A percentile compares a stretch with the other conserved stretches of the same genome.
Conservation (phyloP, 2,888 invertebrate species). For the Dynastes hyllus region DNA sequence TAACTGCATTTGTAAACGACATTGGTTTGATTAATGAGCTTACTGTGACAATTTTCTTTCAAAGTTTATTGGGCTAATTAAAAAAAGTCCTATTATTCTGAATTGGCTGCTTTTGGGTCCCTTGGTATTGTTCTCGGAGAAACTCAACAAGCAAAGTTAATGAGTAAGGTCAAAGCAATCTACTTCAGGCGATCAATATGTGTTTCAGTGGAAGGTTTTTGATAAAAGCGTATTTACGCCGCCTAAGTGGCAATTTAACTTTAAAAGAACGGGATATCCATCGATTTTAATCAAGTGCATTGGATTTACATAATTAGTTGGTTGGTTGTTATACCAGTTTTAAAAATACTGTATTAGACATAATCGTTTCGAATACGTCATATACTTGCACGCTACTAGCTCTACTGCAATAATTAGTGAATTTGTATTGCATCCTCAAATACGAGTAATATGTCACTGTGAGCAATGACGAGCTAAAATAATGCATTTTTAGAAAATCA, state of each 20-base stretch:
- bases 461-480: no score
- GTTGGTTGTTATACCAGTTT: no score
- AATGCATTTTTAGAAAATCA: no score
- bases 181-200: constrained; percentile 55
- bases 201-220: constrained; percentile 55
- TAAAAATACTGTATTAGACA: no score
- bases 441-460: no score
- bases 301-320: neutral
- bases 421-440: no score
- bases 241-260: constrained; percentile 25
- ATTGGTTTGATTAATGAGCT: neutral
- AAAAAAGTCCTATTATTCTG: constrained; percentile 17
- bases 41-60: neutral
- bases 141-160: constrained; percentile 58
- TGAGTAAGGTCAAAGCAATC: constrained; percentile 56
- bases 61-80: constrained; percentile 27
- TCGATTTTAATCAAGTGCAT: constrained; percentile 3
- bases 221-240: constrained; percentile 56
- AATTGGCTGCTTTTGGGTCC: constrained; percentile 28
- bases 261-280: constrained; percentile 20
- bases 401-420: no score
- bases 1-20: no score
- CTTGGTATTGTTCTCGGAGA: constrained; percentile 49
- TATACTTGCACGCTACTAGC: no score
- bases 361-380: no score